Percentiles rank a stretch among this genome's conserved stretches.
phyloP scores from a whole-genome alignment of 1,140 invertebrate genomes.

The Ptiloglossa arizonensis region DNA sequence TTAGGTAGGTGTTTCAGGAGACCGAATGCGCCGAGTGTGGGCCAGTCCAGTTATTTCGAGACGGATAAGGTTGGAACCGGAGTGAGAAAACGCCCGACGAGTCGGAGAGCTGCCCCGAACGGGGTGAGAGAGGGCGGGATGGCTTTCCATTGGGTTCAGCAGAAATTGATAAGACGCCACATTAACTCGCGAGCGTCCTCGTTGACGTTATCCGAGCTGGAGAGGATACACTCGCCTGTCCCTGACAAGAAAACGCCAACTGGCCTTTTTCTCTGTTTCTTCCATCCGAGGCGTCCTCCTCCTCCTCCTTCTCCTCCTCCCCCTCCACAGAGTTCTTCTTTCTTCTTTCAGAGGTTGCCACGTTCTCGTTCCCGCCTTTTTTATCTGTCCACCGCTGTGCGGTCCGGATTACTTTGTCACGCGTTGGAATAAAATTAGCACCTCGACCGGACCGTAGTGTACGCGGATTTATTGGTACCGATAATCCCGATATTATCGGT shows the following conservation, averaged over 20 bases:
- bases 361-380: slow-evolving; percentile 26
- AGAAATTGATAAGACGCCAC: slow-evolving; percentile 66
- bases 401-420: slow-evolving; percentile 66
- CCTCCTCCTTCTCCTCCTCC: neutral
- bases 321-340: neutral
- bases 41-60: slow-evolving; percentile 70
- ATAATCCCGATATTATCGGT: slow-evolving; percentile 46
- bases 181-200: slow-evolving; percentile 56
- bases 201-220: slow-evolving; percentile 58
- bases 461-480: slow-evolving; percentile 20
- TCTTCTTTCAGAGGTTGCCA: too few species aligned
- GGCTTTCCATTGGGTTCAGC: slow-evolving; percentile 32
- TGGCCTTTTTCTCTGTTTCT: neutral
- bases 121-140: slow-evolving; percentile 21
- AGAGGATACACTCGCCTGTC: slow-evolving; percentile 29
- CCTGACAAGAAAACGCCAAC: neutral
- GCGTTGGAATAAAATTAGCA: slow-evolving; percentile 52
- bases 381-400: slow-evolving; percentile 33
- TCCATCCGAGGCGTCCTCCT: too few species aligned
- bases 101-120: slow-evolving; percentile 28
- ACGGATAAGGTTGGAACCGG: slow-evolving; percentile 53
- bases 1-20: slow-evolving; percentile 60
- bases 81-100: neutral
- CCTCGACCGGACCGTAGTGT: neutral
- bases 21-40: slow-evolving; percentile 64